Base-by-base conservation (phyloP, 2,797 vertebrate species). In the Geotria australis region DNA sequence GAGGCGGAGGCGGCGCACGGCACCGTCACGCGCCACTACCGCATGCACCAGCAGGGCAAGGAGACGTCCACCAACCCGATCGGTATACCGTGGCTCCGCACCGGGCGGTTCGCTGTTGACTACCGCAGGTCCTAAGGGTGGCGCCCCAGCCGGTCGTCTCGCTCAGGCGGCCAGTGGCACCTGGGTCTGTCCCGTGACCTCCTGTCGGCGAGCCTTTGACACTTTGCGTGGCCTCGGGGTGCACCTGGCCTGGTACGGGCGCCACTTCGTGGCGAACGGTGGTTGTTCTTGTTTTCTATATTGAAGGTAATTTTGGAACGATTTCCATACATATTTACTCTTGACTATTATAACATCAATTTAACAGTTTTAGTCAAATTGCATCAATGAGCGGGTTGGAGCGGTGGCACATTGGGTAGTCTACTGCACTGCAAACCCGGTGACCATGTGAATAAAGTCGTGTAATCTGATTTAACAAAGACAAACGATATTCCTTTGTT, bases 21-120 rank as follows among this genome's bases (percentile, higher is more conserved):
- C 59, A 98, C 89, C 0, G 91, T 98, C 47, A 98, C 91, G 0
- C 81, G 89, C 56, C 91, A 98, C 66, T 98, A 78, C 70, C 80
- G 89, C 58, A 76, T 82, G 70, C 74, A 95, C 68, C 85, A 98
- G 73, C 85, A 95, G 67, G 83, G 84, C 56, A 85, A 91, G 58
- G 86, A 98, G 72, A 98, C 91, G 1, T 95, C 91, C 65, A 98
- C 91, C 61, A 98, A 98, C 58, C 85, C 89, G 61, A 98, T 93
- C 45, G 89, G 89, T 95, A n/a, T n/a, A 69, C 75, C 66, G 59
- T 57, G 46, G 7, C 58, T 58, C 63, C 59, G 1, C 3, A 56
- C 8, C 48, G 12, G 48, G 8, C 5, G 4, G 24, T 38, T 38
- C 24, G 38, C 24, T 3, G 38, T 24, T 24, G 24, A n/a, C 12